Evolutionary conservation across 2,888 invertebrate species (phyloP).

Genomic region (Polyploca ridens): DNA sequence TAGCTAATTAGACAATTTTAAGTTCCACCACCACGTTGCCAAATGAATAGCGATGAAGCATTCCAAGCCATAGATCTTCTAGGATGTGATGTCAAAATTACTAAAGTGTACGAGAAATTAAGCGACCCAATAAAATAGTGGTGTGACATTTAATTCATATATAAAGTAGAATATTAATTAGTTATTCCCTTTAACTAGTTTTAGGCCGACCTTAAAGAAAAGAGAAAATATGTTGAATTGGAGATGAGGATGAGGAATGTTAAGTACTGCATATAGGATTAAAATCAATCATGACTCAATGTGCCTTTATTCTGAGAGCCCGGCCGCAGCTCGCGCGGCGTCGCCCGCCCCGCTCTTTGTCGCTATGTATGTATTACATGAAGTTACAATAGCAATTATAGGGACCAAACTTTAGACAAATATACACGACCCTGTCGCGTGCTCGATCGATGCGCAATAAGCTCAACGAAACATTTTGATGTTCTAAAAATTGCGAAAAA

Average conservation of each 20-base stretch:
- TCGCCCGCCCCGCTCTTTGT: conserved; percentile 57
- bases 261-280: conserved; percentile 72
- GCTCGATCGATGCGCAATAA: conserved; percentile 60
- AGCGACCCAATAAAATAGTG: conserved; percentile 69
- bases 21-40: conserved; percentile 83
- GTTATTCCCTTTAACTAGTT: conserved; percentile 75
- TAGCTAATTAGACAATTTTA: conserved; percentile 78
- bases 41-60: conserved; percentile 73
- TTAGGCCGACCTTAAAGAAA: conserved; percentile 67
- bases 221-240: conserved; percentile 53
- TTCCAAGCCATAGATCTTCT: conserved; percentile 71
- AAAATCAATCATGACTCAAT: conserved; percentile 78
- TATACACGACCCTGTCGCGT: conserved; percentile 74
- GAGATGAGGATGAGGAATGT: conserved; percentile 58
- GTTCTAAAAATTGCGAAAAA: conserved; percentile 34
- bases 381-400: conserved; percentile 80
- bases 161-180: conserved; percentile 60
- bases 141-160: conserved; percentile 77
- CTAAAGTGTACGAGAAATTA: conserved; percentile 68
- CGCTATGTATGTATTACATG: conserved; percentile 58
- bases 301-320: conserved; percentile 82
- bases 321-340: conserved; percentile 73
- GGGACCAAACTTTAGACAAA: conserved; percentile 84
- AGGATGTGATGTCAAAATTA: conserved; percentile 77
- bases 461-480: conserved; percentile 60